Conservation (phyloP, 2,113 vertebrate species). For the Paradoxurus hermaphroditus region DNA sequence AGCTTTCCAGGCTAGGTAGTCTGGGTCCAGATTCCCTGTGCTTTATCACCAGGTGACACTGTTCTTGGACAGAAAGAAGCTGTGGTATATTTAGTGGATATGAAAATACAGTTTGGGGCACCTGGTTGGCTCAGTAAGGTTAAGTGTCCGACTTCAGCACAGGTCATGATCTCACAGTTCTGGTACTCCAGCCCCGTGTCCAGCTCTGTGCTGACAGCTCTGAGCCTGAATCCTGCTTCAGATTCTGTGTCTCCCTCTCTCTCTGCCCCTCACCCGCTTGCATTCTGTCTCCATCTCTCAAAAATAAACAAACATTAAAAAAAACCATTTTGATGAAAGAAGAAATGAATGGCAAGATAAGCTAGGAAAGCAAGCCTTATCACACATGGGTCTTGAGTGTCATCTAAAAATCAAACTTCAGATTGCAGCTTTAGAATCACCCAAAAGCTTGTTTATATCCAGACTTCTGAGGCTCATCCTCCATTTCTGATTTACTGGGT, state of each 20-base stretch:
- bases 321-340: background rate
- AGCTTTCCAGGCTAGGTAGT: background rate
- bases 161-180: too few relatives aligned
- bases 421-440: background rate
- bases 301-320: too few relatives aligned
- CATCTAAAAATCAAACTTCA: background rate
- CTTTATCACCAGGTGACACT: background rate
- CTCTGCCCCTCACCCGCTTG: too few relatives aligned
- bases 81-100: background rate
- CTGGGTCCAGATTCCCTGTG: background rate
- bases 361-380: background rate
- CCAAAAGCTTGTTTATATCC: background rate
- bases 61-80: background rate
- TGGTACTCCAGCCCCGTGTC: too few relatives aligned
- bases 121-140: too few relatives aligned
- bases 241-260: too few relatives aligned
- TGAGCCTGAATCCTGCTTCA: too few relatives aligned
- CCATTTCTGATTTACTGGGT: background rate
- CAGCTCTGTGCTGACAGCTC: too few relatives aligned
- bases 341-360: background rate
- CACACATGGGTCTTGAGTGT: fast-evolving
- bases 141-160: too few relatives aligned
- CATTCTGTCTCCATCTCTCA: too few relatives aligned
- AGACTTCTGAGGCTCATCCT: background rate
- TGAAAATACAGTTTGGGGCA: background rate